phyloP scores from a whole-genome alignment of 2,888 invertebrate genomes.

The Drosophila quasianomalipes region DNA sequence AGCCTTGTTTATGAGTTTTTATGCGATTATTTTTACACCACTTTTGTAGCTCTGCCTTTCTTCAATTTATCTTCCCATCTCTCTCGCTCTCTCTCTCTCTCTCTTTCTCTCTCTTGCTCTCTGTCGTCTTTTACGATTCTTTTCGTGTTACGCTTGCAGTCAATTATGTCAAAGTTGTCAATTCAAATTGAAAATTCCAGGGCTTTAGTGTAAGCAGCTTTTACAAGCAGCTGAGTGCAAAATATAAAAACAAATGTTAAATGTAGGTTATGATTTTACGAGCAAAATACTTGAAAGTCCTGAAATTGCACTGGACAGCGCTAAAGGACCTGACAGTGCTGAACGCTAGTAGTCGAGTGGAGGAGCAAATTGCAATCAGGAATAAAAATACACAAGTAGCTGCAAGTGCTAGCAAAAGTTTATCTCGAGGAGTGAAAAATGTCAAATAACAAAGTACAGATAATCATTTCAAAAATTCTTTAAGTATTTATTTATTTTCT shows the following conservation, averaged over 20 bases:
- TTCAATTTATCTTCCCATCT: not conserved
- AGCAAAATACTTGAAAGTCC: constrained; percentile 7
- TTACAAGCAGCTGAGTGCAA: constrained; percentile 42
- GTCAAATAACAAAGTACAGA: not conserved
- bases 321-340: not conserved
- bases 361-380: constrained; percentile 35
- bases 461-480: not conserved
- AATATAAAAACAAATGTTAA: constrained; percentile 42
- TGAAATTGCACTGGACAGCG: constrained; percentile 2
- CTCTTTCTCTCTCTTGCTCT: not conserved
- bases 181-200: constrained; percentile 65
- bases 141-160: constrained; percentile 51
- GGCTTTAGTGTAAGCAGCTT: constrained; percentile 66
- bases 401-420: not conserved
- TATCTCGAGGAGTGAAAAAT: not conserved
- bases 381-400: constrained; percentile 20
- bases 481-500: not conserved
- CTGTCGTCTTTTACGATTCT: constrained; percentile 8
- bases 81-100: not conserved
- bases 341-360: not conserved
- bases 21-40: constrained; percentile 61
- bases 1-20: constrained; percentile 74
- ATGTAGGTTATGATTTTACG: constrained; percentile 56
- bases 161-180: constrained; percentile 82
- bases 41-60: constrained; percentile 19